These are phyloP conservation scores for Athalia rosae DNA, from an alignment of 2,888 invertebrate species.

Conservation along the genomic window DNA sequence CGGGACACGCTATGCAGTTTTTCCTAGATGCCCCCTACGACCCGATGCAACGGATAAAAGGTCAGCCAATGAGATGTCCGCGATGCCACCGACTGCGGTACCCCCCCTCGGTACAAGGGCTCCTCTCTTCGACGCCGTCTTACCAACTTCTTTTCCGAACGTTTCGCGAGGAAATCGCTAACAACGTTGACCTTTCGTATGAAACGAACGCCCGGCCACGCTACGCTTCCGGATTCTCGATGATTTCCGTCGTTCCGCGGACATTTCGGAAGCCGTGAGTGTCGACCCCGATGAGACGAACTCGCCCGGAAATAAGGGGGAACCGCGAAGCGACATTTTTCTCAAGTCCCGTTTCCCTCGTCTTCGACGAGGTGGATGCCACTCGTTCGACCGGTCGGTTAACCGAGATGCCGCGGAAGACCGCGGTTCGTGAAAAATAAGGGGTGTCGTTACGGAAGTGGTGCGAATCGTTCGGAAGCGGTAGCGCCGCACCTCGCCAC, in stretches of 20 bases:
- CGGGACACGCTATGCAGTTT: slow-evolving; percentile 1
- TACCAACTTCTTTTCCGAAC: neutral
- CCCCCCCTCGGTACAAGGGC: neutral
- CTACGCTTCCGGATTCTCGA: neutral
- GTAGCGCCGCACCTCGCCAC: neutral
- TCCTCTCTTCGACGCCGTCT: neutral
- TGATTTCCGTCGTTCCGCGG: no score
- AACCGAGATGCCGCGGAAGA: neutral
- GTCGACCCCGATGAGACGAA: neutral
- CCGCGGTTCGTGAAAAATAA: no score
- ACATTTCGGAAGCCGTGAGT: no score
- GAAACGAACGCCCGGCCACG: neutral
- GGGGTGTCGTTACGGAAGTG: neutral
- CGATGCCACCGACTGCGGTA: neutral
- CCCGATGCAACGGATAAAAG: slow-evolving; percentile 32
- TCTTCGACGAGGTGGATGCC: no score
- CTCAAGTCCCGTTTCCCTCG: no score
- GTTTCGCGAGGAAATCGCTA: slow-evolving; percentile 19
- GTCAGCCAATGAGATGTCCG: slow-evolving; percentile 27
- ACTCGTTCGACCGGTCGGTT: neutral
- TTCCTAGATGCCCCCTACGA: neutral
- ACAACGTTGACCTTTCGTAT: slow-evolving; percentile 17
- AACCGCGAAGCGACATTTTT: no score
- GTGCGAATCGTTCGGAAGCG: neutral
- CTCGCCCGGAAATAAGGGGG: neutral